These are phyloP conservation scores for Epizoanthus ramosus DNA, from an alignment of 92 coral and sea anemone species.

Conservation along the genomic window DNA sequence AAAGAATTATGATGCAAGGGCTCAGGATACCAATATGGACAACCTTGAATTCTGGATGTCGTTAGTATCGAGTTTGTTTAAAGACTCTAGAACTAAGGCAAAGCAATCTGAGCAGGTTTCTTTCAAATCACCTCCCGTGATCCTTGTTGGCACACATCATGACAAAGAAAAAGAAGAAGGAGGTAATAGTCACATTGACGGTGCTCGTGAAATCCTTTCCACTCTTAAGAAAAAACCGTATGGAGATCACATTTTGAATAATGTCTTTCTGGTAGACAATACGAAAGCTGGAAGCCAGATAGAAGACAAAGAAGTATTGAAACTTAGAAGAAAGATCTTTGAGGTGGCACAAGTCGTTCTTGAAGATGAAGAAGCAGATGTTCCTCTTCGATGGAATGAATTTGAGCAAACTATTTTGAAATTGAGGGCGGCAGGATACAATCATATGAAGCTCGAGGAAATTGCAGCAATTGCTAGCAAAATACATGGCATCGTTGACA, in stretches of 20 bases:
- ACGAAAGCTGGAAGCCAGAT: conserved; percentile 41
- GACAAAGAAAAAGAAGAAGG: conserved; percentile 46
- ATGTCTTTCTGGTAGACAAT: conserved; percentile 61
- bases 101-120: background rate
- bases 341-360: conserved; percentile 36
- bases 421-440: background rate
- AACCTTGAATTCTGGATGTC: conserved; percentile 70
- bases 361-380: background rate
- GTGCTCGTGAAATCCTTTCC: conserved; percentile 24
- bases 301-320: conserved; percentile 34
- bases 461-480: background rate
- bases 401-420: background rate
- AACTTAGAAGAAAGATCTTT: conserved; percentile 35
- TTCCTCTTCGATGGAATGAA: conserved; percentile 3
- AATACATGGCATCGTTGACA: background rate
- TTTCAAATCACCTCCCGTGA: conserved; percentile 23
- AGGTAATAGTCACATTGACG: background rate
- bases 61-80: conserved; percentile 37
- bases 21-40: conserved; percentile 57
- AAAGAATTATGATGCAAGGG: conserved; percentile 32
- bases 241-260: conserved; percentile 24
- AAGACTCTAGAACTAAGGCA: background rate
- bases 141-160: conserved; percentile 66
- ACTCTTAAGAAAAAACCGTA: conserved; percentile 15
- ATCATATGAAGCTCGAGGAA: background rate